These are phyloP conservation scores for Onychostoma macrolepis DNA, from an alignment of 2,113 vertebrate species.

Conservation along the genomic window DNA sequence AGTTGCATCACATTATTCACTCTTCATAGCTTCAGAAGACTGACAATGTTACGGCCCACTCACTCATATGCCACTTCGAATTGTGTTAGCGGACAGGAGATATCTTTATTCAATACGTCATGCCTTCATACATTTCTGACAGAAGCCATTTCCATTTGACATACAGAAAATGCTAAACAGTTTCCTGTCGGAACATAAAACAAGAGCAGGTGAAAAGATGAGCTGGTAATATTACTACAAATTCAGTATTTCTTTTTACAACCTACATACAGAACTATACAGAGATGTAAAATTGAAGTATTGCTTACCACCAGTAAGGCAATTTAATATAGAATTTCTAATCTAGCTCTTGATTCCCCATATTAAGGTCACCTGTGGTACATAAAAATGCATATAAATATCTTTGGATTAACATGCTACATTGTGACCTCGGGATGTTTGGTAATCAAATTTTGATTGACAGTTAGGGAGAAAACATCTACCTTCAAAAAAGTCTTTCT, in stretches of 20 bases:
- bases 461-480: no score
- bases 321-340: background rate
- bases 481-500: background rate
- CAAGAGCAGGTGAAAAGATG: background rate
- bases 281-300: background rate
- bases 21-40: background rate
- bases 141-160: background rate
- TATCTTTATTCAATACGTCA: background rate
- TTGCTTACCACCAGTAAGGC: background rate
- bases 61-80: background rate
- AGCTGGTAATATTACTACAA: background rate
- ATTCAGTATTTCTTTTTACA: background rate
- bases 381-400: conserved; percentile 31
- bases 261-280: background rate
- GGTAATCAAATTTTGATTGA: background rate
- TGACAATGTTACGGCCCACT: background rate
- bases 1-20: background rate
- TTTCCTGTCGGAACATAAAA: background rate
- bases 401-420: conserved; percentile 35
- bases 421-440: background rate
- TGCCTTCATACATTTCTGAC: background rate
- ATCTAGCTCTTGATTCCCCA: background rate
- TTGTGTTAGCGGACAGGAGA: background rate
- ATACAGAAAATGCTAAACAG: background rate
- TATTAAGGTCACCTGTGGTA: background rate